A percentile compares a stretch with the other conserved stretches of the same genome.
phyloP scores from a whole-genome alignment of 2,113 vertebrate species.

The Sapayoa aenigma region DNA sequence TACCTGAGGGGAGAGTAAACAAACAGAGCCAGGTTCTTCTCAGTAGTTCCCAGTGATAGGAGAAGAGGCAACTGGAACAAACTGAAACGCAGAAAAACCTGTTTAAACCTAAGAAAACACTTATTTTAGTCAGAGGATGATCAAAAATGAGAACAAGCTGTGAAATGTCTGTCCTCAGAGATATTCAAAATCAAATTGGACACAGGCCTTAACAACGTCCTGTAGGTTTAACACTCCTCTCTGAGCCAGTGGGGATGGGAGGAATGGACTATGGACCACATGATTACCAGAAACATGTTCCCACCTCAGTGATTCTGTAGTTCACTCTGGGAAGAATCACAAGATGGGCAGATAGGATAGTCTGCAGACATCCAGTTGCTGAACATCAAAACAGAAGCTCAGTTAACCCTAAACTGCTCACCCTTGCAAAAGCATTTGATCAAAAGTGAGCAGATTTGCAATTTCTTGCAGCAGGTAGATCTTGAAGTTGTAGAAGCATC shows the following conservation, averaged over 20 bases:
- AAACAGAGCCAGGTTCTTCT: not conserved
- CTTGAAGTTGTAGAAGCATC: not conserved
- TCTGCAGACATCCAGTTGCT: not conserved
- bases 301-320: not conserved
- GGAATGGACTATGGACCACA: not conserved
- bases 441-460: not conserved
- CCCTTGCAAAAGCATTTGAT: not conserved
- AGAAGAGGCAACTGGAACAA: not conserved
- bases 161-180: not conserved
- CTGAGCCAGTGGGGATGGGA: not conserved
- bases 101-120: not conserved
- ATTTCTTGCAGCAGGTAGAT: not conserved
- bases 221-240: accelerated
- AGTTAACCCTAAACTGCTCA: not conserved
- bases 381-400: not conserved
- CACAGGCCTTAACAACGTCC: not conserved
- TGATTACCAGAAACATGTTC: not conserved
- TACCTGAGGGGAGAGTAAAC: not conserved
- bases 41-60: not conserved
- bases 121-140: not conserved
- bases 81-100: not conserved
- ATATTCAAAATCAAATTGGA: not conserved
- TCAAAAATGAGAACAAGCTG: not conserved
- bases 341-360: not conserved
- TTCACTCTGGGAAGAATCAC: not conserved